phyloP scores from a whole-genome alignment of 2,797 vertebrate genomes.

The Eleutherodactylus coqui region DNA sequence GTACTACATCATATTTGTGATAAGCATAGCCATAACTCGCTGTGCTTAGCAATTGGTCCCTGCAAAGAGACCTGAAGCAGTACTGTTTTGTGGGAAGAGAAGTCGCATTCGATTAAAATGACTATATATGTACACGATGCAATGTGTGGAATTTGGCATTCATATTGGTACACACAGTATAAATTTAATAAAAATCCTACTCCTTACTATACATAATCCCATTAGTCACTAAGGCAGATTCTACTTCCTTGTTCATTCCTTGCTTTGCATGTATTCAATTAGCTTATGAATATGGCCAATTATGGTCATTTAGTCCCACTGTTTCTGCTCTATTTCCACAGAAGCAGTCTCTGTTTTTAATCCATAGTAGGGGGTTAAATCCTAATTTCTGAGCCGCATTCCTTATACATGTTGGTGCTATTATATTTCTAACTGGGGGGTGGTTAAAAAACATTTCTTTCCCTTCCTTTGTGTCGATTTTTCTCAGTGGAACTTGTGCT shows the following conservation, averaged over 20 bases:
- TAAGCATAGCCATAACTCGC: not conserved
- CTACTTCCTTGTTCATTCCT: slow-evolving; percentile 45
- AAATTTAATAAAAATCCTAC: slow-evolving; percentile 15
- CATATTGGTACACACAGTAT: not conserved
- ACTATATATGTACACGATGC: slow-evolving; percentile 23
- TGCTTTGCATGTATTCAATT: slow-evolving; percentile 53
- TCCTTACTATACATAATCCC: slow-evolving; percentile 38
- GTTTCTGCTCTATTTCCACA: slow-evolving; percentile 27
- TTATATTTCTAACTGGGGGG: slow-evolving; percentile 2
- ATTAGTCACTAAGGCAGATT: slow-evolving; percentile 42
- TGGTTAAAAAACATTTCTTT: slow-evolving; percentile 15
- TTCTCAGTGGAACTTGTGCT: slow-evolving; percentile 33
- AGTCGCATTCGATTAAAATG: not conserved
- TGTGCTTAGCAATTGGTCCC: not conserved
- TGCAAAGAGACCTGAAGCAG: not conserved
- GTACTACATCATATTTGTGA: not conserved
- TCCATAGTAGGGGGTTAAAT: not conserved
- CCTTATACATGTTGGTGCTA: slow-evolving; percentile 25
- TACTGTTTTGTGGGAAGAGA: not conserved
- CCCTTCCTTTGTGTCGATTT: slow-evolving; percentile 16
- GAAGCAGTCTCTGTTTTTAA: slow-evolving; percentile 39
- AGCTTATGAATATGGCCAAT: slow-evolving; percentile 56
- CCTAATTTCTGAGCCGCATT: slow-evolving; percentile 13
- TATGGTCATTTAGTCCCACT: slow-evolving; percentile 49
- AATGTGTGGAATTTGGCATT: slow-evolving; percentile 25